phyloP scores from a whole-genome alignment of 2,888 invertebrate genomes.

The Cantharis flavilabris region DNA sequence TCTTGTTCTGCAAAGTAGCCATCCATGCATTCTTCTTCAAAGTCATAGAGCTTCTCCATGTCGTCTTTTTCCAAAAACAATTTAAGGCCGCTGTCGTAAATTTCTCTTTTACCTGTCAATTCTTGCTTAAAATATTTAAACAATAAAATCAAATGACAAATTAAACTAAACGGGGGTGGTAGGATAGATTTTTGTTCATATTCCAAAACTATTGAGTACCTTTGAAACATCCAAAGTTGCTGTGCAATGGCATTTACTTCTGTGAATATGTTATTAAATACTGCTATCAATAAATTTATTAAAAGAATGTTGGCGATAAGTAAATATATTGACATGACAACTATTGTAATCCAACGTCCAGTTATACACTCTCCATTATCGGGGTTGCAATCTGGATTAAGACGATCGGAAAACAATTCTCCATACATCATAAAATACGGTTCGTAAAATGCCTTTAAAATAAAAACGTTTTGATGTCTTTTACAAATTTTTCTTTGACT shows the following conservation, averaged over 20 bases:
- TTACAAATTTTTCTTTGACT: slow-evolving; percentile 45
- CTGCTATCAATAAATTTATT: slow-evolving; percentile 97
- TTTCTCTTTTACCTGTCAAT: slow-evolving; percentile 73
- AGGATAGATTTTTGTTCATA: slow-evolving; percentile 96
- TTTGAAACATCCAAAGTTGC: slow-evolving; percentile 99
- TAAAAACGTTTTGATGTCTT: neutral
- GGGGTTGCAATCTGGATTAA: slow-evolving; percentile 87
- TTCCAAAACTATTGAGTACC: slow-evolving; percentile 97
- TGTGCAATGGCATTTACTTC: slow-evolving; percentile 95
- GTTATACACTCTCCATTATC: slow-evolving; percentile 75
- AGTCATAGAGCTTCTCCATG: slow-evolving; percentile 92
- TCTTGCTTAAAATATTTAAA: slow-evolving; percentile 83
- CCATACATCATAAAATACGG: slow-evolving; percentile 99
- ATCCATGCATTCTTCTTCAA: slow-evolving; percentile 98
- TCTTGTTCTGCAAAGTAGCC: slow-evolving; percentile 94
- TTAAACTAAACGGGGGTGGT: slow-evolving; percentile 90
- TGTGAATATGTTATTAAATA: slow-evolving; percentile 96
- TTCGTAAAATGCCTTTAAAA: slow-evolving; percentile 84
- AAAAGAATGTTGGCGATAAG: slow-evolving; percentile 96
- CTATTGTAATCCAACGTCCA: slow-evolving; percentile 93
- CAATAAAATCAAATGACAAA: slow-evolving; percentile 86
- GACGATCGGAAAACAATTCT: slow-evolving; percentile 95
- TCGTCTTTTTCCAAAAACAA: slow-evolving; percentile 92
- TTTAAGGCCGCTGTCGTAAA: slow-evolving; percentile 92
- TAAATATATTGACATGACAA: slow-evolving; percentile 94